These are phyloP conservation scores for Anser cygnoides DNA, from an alignment of 2,113 vertebrate species.

Conservation along the genomic window DNA sequence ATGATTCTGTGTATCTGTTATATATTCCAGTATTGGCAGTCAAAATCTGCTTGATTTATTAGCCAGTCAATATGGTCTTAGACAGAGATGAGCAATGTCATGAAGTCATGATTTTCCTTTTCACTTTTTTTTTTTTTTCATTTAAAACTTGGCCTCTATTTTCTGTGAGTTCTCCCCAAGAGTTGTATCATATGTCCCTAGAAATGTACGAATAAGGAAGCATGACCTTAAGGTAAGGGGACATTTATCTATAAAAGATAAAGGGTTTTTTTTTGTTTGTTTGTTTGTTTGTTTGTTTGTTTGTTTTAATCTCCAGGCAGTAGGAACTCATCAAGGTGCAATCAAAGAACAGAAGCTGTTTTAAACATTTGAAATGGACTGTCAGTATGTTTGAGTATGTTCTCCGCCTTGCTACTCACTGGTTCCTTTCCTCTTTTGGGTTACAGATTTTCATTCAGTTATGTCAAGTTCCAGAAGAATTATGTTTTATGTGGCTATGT, in stretches of 20 bases:
- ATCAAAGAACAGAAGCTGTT: background rate
- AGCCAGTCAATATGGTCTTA: background rate
- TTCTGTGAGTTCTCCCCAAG: background rate
- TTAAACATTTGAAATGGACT: background rate
- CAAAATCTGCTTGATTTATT: background rate
- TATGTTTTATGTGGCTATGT: background rate
- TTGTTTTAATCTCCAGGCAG: background rate
- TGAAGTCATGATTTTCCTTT: background rate
- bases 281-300: too few relatives aligned
- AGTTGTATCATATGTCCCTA: background rate
- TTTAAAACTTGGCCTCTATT: background rate
- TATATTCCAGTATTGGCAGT: background rate
- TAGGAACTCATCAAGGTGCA: background rate
- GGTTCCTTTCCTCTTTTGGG: background rate
- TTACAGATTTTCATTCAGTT: background rate
- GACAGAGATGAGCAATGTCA: background rate
- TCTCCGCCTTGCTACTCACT: background rate
- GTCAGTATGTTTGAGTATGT: background rate
- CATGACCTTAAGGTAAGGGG: background rate
- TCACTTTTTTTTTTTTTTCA: background rate
- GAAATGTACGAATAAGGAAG: background rate
- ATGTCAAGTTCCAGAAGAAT: background rate
- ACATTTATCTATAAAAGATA: background rate
- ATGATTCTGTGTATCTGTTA: background rate
- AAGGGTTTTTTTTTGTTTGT: background rate